These are phyloP conservation scores for Platysternon megacephalum DNA, from an alignment of 2,113 vertebrate species.

Conservation along the genomic window DNA sequence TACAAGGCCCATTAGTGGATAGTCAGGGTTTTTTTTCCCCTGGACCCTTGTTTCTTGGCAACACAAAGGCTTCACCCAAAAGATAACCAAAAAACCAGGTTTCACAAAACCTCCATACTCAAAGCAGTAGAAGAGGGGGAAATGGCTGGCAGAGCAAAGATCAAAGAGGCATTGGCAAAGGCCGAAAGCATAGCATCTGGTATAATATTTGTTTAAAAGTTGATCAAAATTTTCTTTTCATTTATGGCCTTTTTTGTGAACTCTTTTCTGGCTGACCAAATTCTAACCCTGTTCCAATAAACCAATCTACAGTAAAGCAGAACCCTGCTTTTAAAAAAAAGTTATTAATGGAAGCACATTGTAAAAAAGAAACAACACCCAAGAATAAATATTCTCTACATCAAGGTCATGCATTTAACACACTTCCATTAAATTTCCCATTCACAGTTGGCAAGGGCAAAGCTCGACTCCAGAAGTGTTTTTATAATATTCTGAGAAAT, in stretches of 20 bases:
- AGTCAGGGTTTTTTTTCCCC: neutral
- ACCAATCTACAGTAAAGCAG: conserved; percentile 26
- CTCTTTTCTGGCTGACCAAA: neutral
- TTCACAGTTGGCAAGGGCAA: conserved; percentile 18
- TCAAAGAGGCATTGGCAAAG: neutral
- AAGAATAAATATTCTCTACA: neutral
- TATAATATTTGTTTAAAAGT: neutral
- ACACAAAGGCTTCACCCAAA: neutral
- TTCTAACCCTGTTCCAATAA: conserved; percentile 41
- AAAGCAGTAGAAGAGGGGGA: neutral
- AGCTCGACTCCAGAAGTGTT: neutral
- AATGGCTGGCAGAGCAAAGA: neutral
- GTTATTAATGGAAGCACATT: conserved; percentile 32
- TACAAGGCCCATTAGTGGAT: neutral
- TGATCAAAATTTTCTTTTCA: neutral
- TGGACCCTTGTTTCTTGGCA: neutral
- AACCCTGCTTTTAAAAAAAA: conserved; percentile 35
- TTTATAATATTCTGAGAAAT: conserved; percentile 53
- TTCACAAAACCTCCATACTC: neutral
- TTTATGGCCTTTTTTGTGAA: neutral
- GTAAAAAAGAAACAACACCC: conserved; percentile 6
- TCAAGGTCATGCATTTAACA: neutral
- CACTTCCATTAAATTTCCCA: conserved; percentile 18
- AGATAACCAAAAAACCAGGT: neutral
- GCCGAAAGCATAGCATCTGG: neutral